Conservation (phyloP, 2,113 vertebrate genomes). For the Cololabis saira region DNA sequence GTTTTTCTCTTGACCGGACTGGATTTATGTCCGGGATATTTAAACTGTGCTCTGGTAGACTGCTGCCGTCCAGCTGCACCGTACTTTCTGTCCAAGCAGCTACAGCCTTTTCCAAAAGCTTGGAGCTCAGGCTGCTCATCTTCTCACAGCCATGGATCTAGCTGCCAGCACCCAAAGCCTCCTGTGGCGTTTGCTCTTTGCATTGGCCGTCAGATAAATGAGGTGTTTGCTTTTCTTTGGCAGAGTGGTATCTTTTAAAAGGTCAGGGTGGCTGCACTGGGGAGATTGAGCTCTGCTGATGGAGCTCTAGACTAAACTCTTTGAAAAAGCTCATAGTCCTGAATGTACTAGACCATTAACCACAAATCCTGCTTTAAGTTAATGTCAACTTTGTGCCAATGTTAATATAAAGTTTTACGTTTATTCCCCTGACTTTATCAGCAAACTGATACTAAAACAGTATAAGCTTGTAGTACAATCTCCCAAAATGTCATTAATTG, state of each 20-base stretch:
- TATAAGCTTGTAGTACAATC: no score
- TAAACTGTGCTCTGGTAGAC: background rate
- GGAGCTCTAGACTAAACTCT: conserved; percentile 20
- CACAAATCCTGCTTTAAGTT: conserved; percentile 46
- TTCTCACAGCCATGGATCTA: conserved; percentile 34
- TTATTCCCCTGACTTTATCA: conserved; percentile 13
- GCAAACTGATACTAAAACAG: background rate
- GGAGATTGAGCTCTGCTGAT: conserved; percentile 35
- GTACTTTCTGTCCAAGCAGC: conserved; percentile 5
- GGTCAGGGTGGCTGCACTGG: conserved; percentile 61
- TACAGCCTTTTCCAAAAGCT: conserved; percentile 35
- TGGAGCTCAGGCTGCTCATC: conserved; percentile 45
- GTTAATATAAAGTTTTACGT: background rate
- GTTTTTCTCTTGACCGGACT: no score
- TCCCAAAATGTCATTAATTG: no score
- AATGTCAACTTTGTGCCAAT: conserved; percentile 33
- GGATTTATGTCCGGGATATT: background rate
- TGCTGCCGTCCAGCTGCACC: conserved; percentile 10
- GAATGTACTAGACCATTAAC: conserved; percentile 46
- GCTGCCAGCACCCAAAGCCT: conserved; percentile 36
- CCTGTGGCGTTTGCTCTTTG: conserved; percentile 66
- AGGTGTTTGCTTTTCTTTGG: conserved; percentile 77
- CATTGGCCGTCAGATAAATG: conserved; percentile 68
- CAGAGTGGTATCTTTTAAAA: conserved; percentile 64
- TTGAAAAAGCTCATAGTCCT: conserved; percentile 29